These are phyloP conservation scores for Blennius ocellaris DNA, from an alignment of 2,113 vertebrate genomes.

Conservation along the genomic window DNA sequence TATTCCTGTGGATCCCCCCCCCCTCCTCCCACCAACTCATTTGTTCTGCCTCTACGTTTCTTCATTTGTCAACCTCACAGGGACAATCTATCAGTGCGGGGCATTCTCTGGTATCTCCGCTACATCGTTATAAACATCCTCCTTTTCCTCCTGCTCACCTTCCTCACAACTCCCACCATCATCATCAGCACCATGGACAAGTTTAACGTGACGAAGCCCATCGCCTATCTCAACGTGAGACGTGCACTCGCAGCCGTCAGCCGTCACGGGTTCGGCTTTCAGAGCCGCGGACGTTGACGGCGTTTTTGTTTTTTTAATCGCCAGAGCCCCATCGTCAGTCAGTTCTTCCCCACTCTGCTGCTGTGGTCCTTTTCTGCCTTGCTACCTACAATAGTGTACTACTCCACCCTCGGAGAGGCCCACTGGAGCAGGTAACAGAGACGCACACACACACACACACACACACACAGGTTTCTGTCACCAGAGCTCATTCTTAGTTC, in stretches of 20 bases:
- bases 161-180: slow-evolving; percentile 96
- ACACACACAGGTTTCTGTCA: slow-evolving; percentile 16
- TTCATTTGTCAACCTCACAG: slow-evolving; percentile 60
- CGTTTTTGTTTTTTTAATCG: background rate
- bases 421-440: slow-evolving; percentile 93
- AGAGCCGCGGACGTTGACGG: background rate
- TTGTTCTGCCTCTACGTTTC: no score
- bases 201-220: slow-evolving; percentile 95
- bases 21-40: no score
- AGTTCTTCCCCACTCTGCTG: slow-evolving; percentile 96
- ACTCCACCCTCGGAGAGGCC: slow-evolving; percentile 92
- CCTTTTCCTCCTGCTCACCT: slow-evolving; percentile 91
- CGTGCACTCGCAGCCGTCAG: background rate
- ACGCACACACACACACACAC: slow-evolving; percentile 6
- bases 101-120: slow-evolving; percentile 90
- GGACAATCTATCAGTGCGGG: slow-evolving; percentile 90
- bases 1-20: no score
- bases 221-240: slow-evolving; percentile 92
- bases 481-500: slow-evolving; percentile 10
- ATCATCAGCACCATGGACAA: slow-evolving; percentile 94
- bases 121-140: slow-evolving; percentile 86
- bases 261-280: background rate
- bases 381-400: slow-evolving; percentile 93
- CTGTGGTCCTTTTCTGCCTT: slow-evolving; percentile 95
- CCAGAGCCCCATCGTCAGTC: slow-evolving; percentile 92